Evolutionary conservation across 2,888 invertebrate species (phyloP).

Genomic region (Heliconius ismenius): DNA sequence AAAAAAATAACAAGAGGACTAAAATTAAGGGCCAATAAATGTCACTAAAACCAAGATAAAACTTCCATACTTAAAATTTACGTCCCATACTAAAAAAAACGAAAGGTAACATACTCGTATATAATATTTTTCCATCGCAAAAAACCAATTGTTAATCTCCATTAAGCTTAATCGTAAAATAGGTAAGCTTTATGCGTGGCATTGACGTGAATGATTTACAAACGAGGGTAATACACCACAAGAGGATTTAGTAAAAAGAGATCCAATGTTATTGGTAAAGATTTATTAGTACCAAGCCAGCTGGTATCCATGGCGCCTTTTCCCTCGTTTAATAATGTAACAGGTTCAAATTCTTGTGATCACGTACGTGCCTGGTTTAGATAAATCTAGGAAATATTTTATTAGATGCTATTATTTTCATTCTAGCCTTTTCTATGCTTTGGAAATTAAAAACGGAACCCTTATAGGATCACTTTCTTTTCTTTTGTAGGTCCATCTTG

Average conservation of each 20-base stretch:
- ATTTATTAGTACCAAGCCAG: conserved; percentile 59
- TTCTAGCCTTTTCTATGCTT: no score
- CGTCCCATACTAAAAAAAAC: conserved; percentile 14
- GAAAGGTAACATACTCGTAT: background rate
- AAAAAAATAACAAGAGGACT: background rate
- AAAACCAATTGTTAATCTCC: conserved; percentile 45
- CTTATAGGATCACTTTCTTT: no score
- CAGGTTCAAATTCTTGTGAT: conserved; percentile 52
- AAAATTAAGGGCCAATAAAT: background rate
- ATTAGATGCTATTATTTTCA: background rate
- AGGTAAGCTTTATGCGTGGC: conserved; percentile 53
- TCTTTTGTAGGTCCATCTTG: background rate
- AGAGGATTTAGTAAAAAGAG: conserved; percentile 72
- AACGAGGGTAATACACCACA: conserved; percentile 67
- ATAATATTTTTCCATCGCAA: conserved; percentile 39
- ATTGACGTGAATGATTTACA: conserved; percentile 76
- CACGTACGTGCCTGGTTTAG: conserved; percentile 51
- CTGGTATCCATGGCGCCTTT: conserved; percentile 51
- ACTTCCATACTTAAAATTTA: conserved; percentile 18
- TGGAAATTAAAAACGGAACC: no score
- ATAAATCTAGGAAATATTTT: conserved; percentile 34
- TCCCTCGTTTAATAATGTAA: conserved; percentile 53
- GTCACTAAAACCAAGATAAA: background rate
- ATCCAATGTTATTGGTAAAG: conserved; percentile 59
- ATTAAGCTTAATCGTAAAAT: conserved; percentile 49